Evolutionary conservation across 2,888 invertebrate genomes (phyloP), one percentile per base, ranked within the genome.

Genomic region (Kryphioiulus occultus): DNA sequence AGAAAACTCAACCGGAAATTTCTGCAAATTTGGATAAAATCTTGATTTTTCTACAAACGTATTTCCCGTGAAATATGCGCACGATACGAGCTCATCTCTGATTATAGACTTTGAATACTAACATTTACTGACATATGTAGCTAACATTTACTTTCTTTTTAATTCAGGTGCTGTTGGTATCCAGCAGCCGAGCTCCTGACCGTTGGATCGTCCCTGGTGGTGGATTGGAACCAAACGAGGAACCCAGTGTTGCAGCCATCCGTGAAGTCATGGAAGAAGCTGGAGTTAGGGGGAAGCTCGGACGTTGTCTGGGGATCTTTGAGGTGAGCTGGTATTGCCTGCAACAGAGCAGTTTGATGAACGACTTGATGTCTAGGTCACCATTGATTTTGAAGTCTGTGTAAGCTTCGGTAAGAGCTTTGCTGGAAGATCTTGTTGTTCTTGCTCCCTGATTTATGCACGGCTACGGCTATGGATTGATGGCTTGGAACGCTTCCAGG

Each of bases 121-220:
- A n/a, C n/a, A n/a, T n/a, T n/a, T n/a, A n/a, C n/a, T n/a, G n/a
- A n/a, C n/a, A n/a, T n/a, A n/a, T n/a, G n/a, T n/a, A n/a, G n/a
- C n/a, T n/a, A n/a, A n/a, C n/a, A n/a, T n/a, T n/a, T n/a, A n/a
- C n/a, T n/a, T 19, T 84, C 0, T 9, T 0, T 35, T 84, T 84
- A 10, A 26, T 15, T 84, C 91, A 98, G 98, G 96, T 98, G 90
- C 94, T 98, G 90, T 93, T 98, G 92, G 98, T 98, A 92, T 96
- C 97, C 90, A 97, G 97, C 89, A 98, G 97, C 89, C 94, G 97
- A 90, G 95, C 96, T 91, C 96, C 96, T 3, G 97, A 97, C 92
- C 95, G 96, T 92, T 98, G 98, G 98, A 97, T 99, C 90, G 97
- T 99, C 90, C 99, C 99, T 87, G 99, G 99, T 88, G 99, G 99